Conservation (phyloP, 2,797 vertebrate species). For the Balearica regulorum region DNA sequence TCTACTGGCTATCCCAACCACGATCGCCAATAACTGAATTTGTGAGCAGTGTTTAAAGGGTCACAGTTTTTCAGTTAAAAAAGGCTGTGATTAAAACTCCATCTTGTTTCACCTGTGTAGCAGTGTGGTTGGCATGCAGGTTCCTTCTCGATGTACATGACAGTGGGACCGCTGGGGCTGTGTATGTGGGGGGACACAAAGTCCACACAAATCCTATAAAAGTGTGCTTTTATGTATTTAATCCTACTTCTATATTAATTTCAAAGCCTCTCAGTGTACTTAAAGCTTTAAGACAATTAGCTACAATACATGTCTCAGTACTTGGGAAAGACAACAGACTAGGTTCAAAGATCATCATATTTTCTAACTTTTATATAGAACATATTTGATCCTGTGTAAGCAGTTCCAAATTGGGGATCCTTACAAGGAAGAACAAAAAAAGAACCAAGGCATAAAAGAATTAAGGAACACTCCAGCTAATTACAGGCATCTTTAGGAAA, state of each 20-base stretch:
- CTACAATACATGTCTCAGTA: neutral
- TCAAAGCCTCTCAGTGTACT: neutral
- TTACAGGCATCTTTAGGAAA: neutral
- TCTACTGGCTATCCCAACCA: neutral
- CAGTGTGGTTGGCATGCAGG: neutral
- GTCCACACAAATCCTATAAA: neutral
- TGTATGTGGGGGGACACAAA: fast-evolving
- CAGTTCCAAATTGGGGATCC: neutral
- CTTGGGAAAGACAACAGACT: neutral
- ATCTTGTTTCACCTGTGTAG: fast-evolving
- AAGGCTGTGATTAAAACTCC: neutral
- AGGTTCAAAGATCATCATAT: neutral
- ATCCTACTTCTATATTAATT: neutral
- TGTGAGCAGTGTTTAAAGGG: neutral
- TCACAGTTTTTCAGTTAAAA: neutral
- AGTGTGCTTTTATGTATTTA: neutral
- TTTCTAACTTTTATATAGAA: neutral
- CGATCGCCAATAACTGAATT: neutral
- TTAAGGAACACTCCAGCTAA: neutral
- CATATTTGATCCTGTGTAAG: neutral
- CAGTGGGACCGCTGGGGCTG: neutral
- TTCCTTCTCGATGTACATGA: fast-evolving
- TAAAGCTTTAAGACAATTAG: neutral
- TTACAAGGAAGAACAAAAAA: neutral
- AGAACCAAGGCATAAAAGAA: neutral